Percentiles rank a stretch among this genome's conserved stretches.
These are phyloP conservation scores for Cephus cinctus DNA, from an alignment of 1,140 invertebrate genomes.

Conservation along the genomic window DNA sequence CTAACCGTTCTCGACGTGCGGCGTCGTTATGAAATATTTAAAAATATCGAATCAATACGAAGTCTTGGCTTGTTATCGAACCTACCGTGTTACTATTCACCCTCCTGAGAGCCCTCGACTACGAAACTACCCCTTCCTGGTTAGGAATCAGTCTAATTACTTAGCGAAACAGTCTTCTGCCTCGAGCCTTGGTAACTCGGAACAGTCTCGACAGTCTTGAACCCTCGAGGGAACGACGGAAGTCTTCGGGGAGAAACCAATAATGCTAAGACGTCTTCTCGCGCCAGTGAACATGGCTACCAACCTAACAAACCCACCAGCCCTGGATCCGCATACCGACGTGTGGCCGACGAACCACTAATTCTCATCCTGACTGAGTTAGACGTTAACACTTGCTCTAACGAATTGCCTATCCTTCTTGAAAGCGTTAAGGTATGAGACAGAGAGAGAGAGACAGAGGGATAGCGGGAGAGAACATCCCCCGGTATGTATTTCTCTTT, in stretches of 20 bases:
- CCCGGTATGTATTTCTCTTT: too few relatives aligned
- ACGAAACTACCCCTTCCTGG: too few relatives aligned
- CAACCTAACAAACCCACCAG: constrained; percentile 31
- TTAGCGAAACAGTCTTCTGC: constrained; percentile 41
- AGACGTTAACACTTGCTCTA: constrained; percentile 41
- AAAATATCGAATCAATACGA: too few relatives aligned
- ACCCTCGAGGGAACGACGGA: neutral
- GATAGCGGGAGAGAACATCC: too few relatives aligned
- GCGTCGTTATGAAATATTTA: too few relatives aligned
- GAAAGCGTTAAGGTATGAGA: neutral
- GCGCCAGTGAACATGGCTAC: constrained; percentile 19
- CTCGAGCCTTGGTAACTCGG: constrained; percentile 22
- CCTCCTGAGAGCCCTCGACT: too few relatives aligned
- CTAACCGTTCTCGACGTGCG: too few relatives aligned
- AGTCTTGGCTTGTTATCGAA: too few relatives aligned
- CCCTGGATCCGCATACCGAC: constrained; percentile 40
- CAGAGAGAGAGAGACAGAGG: too few relatives aligned
- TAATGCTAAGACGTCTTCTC: constrained; percentile 45
- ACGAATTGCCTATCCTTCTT: constrained; percentile 19
- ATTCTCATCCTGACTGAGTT: constrained; percentile 46
- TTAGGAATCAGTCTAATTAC: constrained; percentile 57
- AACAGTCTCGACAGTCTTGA: constrained; percentile 10
- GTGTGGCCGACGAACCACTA: constrained; percentile 42
- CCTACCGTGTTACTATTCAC: too few relatives aligned
- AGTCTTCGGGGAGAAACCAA: constrained; percentile 46